Evolutionary conservation across 2,113 vertebrate species (phyloP), one percentile per base, ranked within the genome.

Genomic region (Lepus europaeus): DNA sequence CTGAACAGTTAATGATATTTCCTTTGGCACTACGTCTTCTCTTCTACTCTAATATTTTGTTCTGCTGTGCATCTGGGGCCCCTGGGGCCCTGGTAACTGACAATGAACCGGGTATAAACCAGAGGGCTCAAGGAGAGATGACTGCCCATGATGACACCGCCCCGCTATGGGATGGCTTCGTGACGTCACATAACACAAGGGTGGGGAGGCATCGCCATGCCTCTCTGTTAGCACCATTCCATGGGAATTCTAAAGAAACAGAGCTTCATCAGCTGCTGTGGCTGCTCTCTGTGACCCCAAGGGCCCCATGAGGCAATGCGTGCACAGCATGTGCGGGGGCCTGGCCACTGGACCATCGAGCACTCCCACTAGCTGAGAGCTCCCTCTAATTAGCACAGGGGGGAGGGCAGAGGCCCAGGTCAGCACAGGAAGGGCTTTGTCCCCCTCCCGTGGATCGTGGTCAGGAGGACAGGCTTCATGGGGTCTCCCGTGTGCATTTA

Each of bases 321-420:
- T 23, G 68, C 13, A 23, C 86, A 96, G 76, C 72, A 29, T 5
- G 73, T 6, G 19, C 0, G 0, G 79, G 83, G 92, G 79, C 80
- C 84, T 93, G 94, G 96, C 92, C 78, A 53, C 6, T 23, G n/a
- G 4, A 11, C 96, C 93, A 23, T 88, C 93, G 94, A 97, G 83
- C 86, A 96, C 93, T 73, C 77, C 74, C 19, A 22, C 66, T 80
- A 96, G 80, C 64, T 6, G 59, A 77, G 89, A 45, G 33, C 91
- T 93, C 89, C 51, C 79, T 94, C 95, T 96, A 97, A 97, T 94
- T 94, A 97, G 81, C 81, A 73, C 36, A 12, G 89, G 89, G 83
- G 76, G 83, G 53, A 90, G 31, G 73, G 78, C 88, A 70, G 49
- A 78, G 72, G 39, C 73, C 25, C 20, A 2, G 59, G 72, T 92